Evolutionary conservation across 2,113 vertebrate species (phyloP), one percentile per base, ranked within the genome.

Genomic region (Myotis lucifugus): DNA sequence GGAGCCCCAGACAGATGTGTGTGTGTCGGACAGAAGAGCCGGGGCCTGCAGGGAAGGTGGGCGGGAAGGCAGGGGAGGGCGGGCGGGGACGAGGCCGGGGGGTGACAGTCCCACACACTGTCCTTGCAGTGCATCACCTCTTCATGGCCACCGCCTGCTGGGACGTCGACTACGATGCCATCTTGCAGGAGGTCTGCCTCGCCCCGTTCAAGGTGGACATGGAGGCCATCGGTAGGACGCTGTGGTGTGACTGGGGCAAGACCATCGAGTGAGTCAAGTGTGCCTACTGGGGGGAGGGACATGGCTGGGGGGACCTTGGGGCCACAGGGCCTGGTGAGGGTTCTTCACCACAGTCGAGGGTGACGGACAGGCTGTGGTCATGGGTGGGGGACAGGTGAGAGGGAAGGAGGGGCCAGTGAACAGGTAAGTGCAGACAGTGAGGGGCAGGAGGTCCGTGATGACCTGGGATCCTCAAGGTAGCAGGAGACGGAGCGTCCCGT

Each of bases 221-320:
- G 99, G 98, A 99, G 66, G 98, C 98, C 69, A 96, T 99, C 0
- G 99, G 98, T 59, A 98, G 98, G 97, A 86, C 25, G 2, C 97
- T 98, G 37, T 99, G 99, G 99, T 99, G 99, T 0, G 98, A 98
- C 98, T 99, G 99, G 99, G 99, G 98, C 0, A 98, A 99, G 97
- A 99, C 99, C 0, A 87, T 99, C 25, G 91, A 98, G 99, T 99
- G 94, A 99, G 99, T 99, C 61, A 3, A 11, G 11, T 7, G 56
- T 1, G 9, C 13, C 19, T 18, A 32, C 7, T 1, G 66, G 40
- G 0, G 48, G 32, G 56, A 5, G 42, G 54, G n/a, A 3, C 0
- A 2, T 2, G 59, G 27, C 14, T 11, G 10, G 15, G 8, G 32
- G 32, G 37, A 15, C 3, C 6, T 17, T 0, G 15, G 85, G 34